Conservation (phyloP, 2,113 vertebrate species). For the Pseudonaja textilis region DNA sequence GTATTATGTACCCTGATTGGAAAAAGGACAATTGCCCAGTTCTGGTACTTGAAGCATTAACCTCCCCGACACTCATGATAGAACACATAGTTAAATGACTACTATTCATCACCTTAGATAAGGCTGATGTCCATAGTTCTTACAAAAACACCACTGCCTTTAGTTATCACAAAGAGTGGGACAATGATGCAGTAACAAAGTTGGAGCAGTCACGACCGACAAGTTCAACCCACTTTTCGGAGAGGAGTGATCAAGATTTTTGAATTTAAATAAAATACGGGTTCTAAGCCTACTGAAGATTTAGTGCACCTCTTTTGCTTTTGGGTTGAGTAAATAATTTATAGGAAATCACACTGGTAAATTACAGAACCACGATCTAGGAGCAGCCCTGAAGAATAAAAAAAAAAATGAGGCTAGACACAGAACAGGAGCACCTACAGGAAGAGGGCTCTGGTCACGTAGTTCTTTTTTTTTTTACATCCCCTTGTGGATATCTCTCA, state of each 20-base stretch:
- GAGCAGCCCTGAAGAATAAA: neutral
- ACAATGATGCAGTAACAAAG: neutral
- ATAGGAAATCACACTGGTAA: neutral
- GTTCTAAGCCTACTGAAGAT: neutral
- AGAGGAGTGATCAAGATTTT: neutral
- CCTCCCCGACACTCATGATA: neutral
- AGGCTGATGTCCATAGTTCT: neutral
- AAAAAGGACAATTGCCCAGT: neutral
- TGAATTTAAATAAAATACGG: neutral
- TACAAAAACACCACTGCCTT: neutral
- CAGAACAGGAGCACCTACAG: neutral
- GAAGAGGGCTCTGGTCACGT: neutral
- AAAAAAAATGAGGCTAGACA: neutral
- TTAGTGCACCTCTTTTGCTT: neutral
- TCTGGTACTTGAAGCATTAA: neutral
- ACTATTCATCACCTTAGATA: neutral
- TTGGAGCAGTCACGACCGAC: neutral
- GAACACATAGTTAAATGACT: neutral
- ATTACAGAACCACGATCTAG: neutral
- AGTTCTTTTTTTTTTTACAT: neutral
- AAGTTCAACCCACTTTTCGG: neutral
- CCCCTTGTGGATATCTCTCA: neutral
- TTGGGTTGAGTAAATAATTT: neutral
- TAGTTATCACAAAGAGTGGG: neutral
- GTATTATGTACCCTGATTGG: neutral